Base-by-base conservation (phyloP, 2,797 vertebrate species). In the Crypturellus tataupa region DNA sequence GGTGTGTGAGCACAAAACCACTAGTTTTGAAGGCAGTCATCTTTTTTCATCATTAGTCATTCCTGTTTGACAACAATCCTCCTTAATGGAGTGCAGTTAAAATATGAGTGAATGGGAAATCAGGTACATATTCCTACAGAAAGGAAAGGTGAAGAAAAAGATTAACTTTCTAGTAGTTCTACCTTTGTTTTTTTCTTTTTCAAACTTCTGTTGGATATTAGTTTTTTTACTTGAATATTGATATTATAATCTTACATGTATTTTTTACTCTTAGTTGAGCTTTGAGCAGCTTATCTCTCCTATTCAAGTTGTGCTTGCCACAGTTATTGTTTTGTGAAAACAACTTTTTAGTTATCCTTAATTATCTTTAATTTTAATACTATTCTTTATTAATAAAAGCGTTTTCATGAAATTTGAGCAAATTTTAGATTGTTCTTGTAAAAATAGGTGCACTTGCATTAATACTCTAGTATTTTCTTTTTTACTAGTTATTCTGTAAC, bases 41-140 rank as follows among this genome's bases (percentile, higher is more conserved):
- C 89, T 97, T 97, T 97, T 94, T 73, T 81, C 89, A 94, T 96
- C 60, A 49, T 88, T 75, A 95, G 79, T 65, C 56, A 51, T 63
- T 91, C 96, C 68, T 46, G 68, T 92, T 87, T 91, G 76, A 87
- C 93, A 91, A 75, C 89, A 94, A 94, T 93, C 64, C 76, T 90
- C 91, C 85, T 93, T 92, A 89, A 90, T 90, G 35, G 81, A 29
- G 35, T 93, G 51, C 85, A 95, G 73, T 96, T 97, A 93, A 96
- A 96, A 64, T 80, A 25, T 21, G 35, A 42, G 58, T 60, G 60
- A 89, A 80, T 44, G 70, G 51, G 58, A 76, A 89, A 82, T 89
- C 80, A 53, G 79, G 62, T 92, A 76, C 40, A 53, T 84, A 91
- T 86, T 91, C 49, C 13, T 72, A 27, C 60, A 62, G 78, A 90